Evolutionary conservation across 2,888 invertebrate species (phyloP).

Genomic region (Iselma pallidipennis): DNA sequence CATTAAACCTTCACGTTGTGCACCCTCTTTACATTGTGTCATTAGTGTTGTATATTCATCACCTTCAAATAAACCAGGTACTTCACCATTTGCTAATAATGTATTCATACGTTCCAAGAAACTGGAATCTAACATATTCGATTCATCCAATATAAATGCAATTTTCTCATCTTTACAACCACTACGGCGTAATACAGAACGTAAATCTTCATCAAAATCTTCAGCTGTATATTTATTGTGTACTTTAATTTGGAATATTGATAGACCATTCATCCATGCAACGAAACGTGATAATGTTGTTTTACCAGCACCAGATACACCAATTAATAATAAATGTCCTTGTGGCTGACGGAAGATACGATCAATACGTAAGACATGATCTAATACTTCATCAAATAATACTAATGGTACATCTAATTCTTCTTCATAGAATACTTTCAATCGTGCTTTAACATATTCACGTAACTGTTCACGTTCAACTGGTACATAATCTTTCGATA

Average conservation of each 20-base stretch:
- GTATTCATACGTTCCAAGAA: constrained; percentile 99
- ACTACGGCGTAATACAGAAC: constrained; percentile 82
- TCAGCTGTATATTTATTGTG: constrained; percentile 99
- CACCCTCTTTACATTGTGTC: constrained; percentile 99
- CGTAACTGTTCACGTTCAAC: constrained; percentile 93
- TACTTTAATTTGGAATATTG: constrained; percentile 98
- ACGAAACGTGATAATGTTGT: constrained; percentile 99
- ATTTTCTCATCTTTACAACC: constrained; percentile 98
- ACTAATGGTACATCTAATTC: constrained; percentile 98
- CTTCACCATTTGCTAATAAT: constrained; percentile 97
- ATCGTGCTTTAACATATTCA: constrained; percentile 94
- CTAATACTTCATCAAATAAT: constrained; percentile 98
- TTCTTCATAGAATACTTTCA: constrained; percentile 99
- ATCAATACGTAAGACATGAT: constrained; percentile 98
- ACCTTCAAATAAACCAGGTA: constrained; percentile 91
- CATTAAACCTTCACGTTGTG: constrained; percentile 97
- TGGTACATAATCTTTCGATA: constrained; percentile 97
- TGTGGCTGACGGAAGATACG: constrained; percentile 99
- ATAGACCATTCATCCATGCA: constrained; percentile 99
- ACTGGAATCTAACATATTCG: constrained; percentile 97
- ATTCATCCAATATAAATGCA: constrained; percentile 98
- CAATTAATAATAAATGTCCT: constrained; percentile 95
- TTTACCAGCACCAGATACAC: constrained; percentile 98
- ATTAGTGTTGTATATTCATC: constrained; percentile 98
- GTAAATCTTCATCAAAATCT: constrained; percentile 98